Evolutionary conservation across 1,140 invertebrate species (phyloP).

Genomic region (Helicoverpa armigera): DNA sequence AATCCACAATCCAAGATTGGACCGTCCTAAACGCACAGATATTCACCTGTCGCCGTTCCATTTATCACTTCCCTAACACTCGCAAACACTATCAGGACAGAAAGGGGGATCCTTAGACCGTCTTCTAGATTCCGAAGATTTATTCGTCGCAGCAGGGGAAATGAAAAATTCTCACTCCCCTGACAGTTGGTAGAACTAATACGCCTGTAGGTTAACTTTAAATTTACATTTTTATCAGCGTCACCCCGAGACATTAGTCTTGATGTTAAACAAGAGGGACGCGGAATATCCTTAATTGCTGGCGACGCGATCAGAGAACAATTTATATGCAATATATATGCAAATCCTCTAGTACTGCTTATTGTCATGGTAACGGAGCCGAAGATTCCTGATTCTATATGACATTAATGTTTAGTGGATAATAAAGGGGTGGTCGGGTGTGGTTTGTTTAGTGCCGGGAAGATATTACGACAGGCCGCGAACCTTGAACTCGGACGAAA

Average conservation of each 20-base stretch:
- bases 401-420: constrained; percentile 24
- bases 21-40: constrained; percentile 44
- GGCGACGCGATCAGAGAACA: constrained; percentile 55
- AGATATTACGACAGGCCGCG: constrained; percentile 15
- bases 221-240: constrained; percentile 76
- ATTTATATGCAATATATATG: constrained; percentile 79
- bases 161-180: constrained; percentile 62
- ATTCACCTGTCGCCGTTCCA: constrained; percentile 48
- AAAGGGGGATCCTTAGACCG: constrained; percentile 37
- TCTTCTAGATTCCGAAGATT: constrained; percentile 47
- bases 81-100: constrained; percentile 49
- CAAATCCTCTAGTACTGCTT: constrained; percentile 61
- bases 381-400: constrained; percentile 36
- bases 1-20: constrained; percentile 48
- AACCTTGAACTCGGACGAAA: constrained; percentile 9
- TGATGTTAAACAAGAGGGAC: constrained; percentile 68
- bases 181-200: constrained; percentile 56
- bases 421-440: constrained; percentile 24
- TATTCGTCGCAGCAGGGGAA: constrained; percentile 55
- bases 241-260: constrained; percentile 64
- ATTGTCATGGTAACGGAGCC: constrained; percentile 55
- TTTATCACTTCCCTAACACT: constrained; percentile 45
- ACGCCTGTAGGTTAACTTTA: constrained; percentile 64
- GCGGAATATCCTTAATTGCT: constrained; percentile 69
- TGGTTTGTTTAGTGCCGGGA: constrained; percentile 21